Percentiles rank a stretch among this genome's conserved stretches.
These are phyloP conservation scores for Ptilodon capucinus DNA, from an alignment of 2,888 invertebrate genomes.

Conservation along the genomic window DNA sequence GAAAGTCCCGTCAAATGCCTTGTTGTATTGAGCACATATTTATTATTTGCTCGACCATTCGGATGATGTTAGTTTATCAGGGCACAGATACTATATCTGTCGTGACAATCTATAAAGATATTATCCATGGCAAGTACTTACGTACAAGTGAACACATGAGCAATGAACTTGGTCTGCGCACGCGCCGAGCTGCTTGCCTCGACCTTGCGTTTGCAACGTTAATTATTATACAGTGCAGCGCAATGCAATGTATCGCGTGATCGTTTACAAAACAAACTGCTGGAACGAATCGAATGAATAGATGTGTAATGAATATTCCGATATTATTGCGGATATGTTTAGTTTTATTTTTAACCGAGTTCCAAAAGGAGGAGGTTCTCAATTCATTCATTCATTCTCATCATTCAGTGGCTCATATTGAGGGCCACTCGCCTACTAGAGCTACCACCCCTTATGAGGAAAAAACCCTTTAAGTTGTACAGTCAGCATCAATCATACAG, in stretches of 20 bases:
- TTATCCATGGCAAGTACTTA: slow-evolving; percentile 22
- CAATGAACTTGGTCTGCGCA: slow-evolving; percentile 51
- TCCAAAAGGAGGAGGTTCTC: too few species aligned
- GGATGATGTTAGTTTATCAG: too few species aligned
- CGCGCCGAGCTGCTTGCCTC: slow-evolving; percentile 35
- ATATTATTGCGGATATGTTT: neutral
- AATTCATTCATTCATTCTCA: too few species aligned
- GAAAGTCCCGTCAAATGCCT: too few species aligned
- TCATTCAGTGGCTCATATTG: too few species aligned
- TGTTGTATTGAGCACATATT: too few species aligned
- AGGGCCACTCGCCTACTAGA: too few species aligned
- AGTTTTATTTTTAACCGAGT: slow-evolving; percentile 2
- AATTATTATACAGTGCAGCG: slow-evolving; percentile 12
- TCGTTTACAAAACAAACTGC: slow-evolving; percentile 25
- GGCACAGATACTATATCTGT: too few species aligned
- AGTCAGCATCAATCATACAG: too few species aligned
- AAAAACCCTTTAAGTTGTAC: too few species aligned
- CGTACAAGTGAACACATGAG: slow-evolving; percentile 28
- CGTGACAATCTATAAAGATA: neutral
- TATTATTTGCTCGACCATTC: too few species aligned
- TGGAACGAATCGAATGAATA: slow-evolving; percentile 23
- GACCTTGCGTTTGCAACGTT: slow-evolving; percentile 43
- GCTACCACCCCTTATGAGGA: too few species aligned
- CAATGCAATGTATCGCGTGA: slow-evolving; percentile 28
- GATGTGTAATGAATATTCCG: neutral